These are phyloP conservation scores for Nematolebias whitei DNA, from an alignment of 2,113 vertebrate genomes.

Conservation along the genomic window DNA sequence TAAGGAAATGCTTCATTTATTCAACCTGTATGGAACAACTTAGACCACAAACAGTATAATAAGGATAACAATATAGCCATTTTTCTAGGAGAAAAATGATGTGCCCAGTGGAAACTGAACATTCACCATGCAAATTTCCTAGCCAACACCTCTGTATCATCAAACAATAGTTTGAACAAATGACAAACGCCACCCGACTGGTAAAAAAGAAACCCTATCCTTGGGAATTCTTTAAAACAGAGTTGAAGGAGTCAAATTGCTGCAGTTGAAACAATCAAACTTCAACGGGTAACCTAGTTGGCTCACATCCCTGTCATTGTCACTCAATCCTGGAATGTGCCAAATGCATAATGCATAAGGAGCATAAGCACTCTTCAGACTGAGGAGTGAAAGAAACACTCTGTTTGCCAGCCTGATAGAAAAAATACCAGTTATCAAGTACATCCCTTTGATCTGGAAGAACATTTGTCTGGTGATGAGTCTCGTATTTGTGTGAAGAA, in stretches of 20 bases:
- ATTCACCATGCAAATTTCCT: slow-evolving; percentile 20
- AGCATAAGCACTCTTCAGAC: slow-evolving; percentile 15
- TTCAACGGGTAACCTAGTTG: slow-evolving; percentile 51
- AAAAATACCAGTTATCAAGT: slow-evolving; percentile 11
- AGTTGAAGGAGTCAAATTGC: slow-evolving; percentile 61
- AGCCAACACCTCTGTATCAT: slow-evolving; percentile 46
- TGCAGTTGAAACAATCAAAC: slow-evolving; percentile 59
- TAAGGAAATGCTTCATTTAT: neutral
- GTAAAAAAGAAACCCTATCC: slow-evolving; percentile 50
- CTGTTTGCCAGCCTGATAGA: slow-evolving; percentile 25
- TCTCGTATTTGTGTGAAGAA: neutral
- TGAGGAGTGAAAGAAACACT: slow-evolving; percentile 4
- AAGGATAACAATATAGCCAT: no score
- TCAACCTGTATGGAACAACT: no score
- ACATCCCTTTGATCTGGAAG: slow-evolving; percentile 14
- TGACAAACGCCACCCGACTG: slow-evolving; percentile 54
- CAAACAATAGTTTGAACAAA: slow-evolving; percentile 53
- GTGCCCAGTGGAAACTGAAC: neutral
- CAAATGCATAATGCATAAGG: slow-evolving; percentile 47
- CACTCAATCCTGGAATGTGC: slow-evolving; percentile 38
- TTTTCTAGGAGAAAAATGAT: no score
- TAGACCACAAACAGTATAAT: no score
- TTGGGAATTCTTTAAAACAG: slow-evolving; percentile 37
- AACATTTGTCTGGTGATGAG: neutral
- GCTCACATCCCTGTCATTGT: slow-evolving; percentile 41